Base-by-base conservation (phyloP, 2,113 vertebrate species). In the Arothron firmamentum region DNA sequence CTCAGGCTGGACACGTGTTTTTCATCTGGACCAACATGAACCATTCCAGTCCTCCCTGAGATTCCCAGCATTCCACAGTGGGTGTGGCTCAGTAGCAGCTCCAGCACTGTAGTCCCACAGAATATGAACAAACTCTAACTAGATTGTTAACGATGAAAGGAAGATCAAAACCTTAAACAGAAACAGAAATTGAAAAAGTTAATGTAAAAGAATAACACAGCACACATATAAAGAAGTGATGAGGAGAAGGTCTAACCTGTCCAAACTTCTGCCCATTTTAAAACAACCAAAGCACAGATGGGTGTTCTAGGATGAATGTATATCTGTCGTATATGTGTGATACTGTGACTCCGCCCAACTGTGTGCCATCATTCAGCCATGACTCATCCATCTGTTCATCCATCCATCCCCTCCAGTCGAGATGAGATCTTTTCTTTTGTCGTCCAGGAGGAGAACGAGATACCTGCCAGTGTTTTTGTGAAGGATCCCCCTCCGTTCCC, bases 361-460 rank as follows among this genome's bases (percentile, higher is more conserved):
- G 25, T 25, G 25, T 25, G 5, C 25, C 25, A 25, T 25, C 25
- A 25, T 25, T 5, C 25, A 25, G 3, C 25, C 25, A 25, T 5
- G 25, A 25, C 25, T 25, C 25, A 25, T 25, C 25, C 5, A 25
- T 25, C 25, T 25, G 5, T 34, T 10, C 8, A 34, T 25, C 23
- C 47, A n/a, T n/a, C 9, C 17, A 19, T 46, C 45, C 14, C 16
- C 45, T 47, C 45, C 45, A 47, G 45, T 18, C 34, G 6, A 19
- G 19, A 51, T 46, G 5, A 18, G 10, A 38, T 69, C 5, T 58
- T 9, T 4, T 52, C 4, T 52, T 34, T 1, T 31, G 13, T 50
- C 14, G 16, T 8, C 10, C 87, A 99, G 96, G 96, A 99, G 61
- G 94, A 98, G 89, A 95, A 93, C 6, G 96, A 99, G 88, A 99